Conservation (phyloP, 2,113 vertebrate genomes). For the Myrmecophaga tridactyla region DNA sequence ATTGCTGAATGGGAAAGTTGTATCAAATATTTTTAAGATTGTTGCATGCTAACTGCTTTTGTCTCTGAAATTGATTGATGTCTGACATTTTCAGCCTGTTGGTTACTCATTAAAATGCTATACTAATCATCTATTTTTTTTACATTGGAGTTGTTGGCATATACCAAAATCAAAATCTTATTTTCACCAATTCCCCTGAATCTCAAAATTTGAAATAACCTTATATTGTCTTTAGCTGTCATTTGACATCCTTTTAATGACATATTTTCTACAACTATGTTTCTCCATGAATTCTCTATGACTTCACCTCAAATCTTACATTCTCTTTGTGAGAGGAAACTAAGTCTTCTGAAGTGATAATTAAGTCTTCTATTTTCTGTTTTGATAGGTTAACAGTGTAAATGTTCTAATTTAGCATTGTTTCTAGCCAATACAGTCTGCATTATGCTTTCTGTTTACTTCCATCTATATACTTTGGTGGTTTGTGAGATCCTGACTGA, state of each 20-base stretch:
- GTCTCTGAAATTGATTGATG: neutral
- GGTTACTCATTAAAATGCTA: neutral
- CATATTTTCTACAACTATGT: neutral
- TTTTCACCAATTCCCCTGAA: neutral
- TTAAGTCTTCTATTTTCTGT: neutral
- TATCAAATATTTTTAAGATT: neutral
- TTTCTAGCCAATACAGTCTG: neutral
- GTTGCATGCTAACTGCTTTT: neutral
- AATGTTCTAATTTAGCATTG: neutral
- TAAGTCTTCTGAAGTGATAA: neutral
- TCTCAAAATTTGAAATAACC: neutral
- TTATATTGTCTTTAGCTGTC: neutral
- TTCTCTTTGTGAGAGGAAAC: neutral
- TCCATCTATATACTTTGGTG: neutral
- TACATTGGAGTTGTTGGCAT: neutral
- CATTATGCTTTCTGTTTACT: neutral
- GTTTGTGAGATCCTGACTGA: neutral
- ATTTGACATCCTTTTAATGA: neutral
- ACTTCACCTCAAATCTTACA: neutral
- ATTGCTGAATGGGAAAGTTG: neutral
- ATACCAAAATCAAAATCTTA: neutral
- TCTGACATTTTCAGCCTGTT: neutral
- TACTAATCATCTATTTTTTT: neutral
- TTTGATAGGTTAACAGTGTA: neutral
- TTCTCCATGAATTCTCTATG: constrained; percentile 4